Evolutionary conservation across 2,797 vertebrate genomes (phyloP).

Genomic region (Chelonia mydas): DNA sequence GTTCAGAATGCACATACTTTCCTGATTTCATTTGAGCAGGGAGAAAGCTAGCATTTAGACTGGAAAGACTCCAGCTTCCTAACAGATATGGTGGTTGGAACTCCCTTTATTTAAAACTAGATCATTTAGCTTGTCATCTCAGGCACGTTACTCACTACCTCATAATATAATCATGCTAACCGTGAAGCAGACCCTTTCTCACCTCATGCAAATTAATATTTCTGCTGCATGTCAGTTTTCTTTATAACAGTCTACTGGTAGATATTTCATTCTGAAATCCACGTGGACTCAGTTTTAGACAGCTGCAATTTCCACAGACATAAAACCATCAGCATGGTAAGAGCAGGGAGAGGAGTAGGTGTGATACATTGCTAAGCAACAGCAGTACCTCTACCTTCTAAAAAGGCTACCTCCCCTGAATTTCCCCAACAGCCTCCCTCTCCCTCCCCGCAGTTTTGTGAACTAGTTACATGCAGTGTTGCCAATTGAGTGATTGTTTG

Average conservation of each 20-base stretch:
- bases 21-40: neutral
- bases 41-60: neutral
- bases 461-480: too few relatives aligned
- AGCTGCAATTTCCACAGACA: neutral
- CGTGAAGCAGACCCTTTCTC: neutral
- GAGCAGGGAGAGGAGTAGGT: neutral
- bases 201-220: rapidly evolving
- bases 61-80: neutral
- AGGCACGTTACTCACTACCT: neutral
- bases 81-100: neutral
- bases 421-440: too few relatives aligned
- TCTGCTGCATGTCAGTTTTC: neutral
- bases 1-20: neutral
- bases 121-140: neutral
- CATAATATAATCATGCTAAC: neutral
- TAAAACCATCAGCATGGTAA: neutral
- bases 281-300: neutral
- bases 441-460: too few relatives aligned
- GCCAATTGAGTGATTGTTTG: too few relatives aligned
- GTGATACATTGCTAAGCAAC: neutral
- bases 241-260: neutral
- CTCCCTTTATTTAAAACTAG: neutral
- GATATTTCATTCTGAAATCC: neutral
- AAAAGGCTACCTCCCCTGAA: neutral
- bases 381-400: neutral